A percentile compares a stretch with the other conserved stretches of the same genome.
Conservation (phyloP, 2,888 invertebrate species). For the Erannis defoliaria region DNA sequence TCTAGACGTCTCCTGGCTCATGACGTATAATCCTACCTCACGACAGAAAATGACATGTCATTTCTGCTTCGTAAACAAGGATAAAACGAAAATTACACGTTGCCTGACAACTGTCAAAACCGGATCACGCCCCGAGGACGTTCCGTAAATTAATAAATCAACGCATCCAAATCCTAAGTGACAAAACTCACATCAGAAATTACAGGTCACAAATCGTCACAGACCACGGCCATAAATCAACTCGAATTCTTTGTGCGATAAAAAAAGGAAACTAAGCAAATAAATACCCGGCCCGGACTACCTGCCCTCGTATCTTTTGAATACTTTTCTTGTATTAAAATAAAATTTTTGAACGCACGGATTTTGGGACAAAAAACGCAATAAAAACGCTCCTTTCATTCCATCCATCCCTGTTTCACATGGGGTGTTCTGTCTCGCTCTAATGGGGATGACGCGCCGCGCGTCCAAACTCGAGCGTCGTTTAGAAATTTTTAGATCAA, state of each 20-base stretch:
- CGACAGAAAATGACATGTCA: conserved; percentile 52
- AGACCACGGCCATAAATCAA: conserved; percentile 81
- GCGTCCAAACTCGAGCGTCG: conserved; percentile 63
- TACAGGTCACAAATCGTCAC: conserved; percentile 86
- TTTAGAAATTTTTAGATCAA: conserved; percentile 64
- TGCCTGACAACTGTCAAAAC: conserved; percentile 73
- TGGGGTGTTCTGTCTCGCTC: conserved; percentile 56
- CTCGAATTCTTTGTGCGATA: conserved; percentile 77
- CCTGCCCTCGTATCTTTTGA: conserved; percentile 84
- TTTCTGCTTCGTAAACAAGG: conserved; percentile 40
- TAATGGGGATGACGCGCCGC: conserved; percentile 67
- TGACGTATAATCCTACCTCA: conserved; percentile 46
- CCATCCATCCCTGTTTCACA: conserved; percentile 57
- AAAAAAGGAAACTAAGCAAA: conserved; percentile 82
- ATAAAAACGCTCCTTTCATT: conserved; percentile 78
- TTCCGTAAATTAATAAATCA: conserved; percentile 82
- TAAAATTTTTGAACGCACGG: conserved; percentile 82
- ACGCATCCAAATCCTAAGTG: conserved; percentile 69
- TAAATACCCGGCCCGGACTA: conserved; percentile 79
- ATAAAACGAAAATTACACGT: conserved; percentile 68
- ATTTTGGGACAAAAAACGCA: conserved; percentile 82
- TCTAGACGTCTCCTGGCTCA: too few species aligned
- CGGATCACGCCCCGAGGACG: conserved; percentile 66
- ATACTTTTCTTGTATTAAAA: conserved; percentile 85
- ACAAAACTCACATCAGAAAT: conserved; percentile 84